Evolutionary conservation across 2,113 vertebrate species (phyloP).

Genomic region (Triplophysa siluroides): DNA sequence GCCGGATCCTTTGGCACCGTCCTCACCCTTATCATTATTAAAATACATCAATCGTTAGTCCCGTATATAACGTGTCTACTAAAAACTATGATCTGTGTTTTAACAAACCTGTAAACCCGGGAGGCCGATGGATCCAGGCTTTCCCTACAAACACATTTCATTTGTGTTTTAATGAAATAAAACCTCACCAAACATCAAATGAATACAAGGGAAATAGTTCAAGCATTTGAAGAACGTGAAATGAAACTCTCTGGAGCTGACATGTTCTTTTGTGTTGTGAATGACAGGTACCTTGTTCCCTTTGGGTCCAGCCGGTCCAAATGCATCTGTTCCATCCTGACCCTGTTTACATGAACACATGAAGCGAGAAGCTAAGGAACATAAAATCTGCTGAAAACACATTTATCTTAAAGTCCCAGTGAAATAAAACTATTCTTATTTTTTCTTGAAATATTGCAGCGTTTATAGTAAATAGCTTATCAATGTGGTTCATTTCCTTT

Average conservation of each 20-base stretch:
- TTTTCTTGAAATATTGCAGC: too few species aligned
- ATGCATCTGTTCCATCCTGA: slow-evolving; percentile 64
- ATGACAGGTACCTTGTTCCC: slow-evolving; percentile 70
- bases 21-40: slow-evolving; percentile 75
- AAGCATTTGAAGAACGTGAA: background rate
- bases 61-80: too few species aligned
- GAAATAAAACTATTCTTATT: too few species aligned
- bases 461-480: too few species aligned
- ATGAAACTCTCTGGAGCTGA: background rate
- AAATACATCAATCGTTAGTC: background rate
- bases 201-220: background rate
- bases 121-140: slow-evolving; percentile 78
- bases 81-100: too few species aligned
- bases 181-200: background rate
- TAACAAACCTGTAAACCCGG: slow-evolving; percentile 73
- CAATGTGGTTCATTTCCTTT: too few species aligned
- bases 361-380: too few species aligned
- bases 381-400: too few species aligned
- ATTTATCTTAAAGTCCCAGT: too few species aligned
- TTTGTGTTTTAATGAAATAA: background rate
- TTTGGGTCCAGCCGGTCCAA: slow-evolving; percentile 71
- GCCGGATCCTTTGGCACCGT: slow-evolving; percentile 70
- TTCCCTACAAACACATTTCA: slow-evolving; percentile 72
- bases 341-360: slow-evolving; percentile 55
- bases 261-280: background rate